Conservation (phyloP, 92 coral and sea anemone species). For the Parazoanthus atlanticus region DNA sequence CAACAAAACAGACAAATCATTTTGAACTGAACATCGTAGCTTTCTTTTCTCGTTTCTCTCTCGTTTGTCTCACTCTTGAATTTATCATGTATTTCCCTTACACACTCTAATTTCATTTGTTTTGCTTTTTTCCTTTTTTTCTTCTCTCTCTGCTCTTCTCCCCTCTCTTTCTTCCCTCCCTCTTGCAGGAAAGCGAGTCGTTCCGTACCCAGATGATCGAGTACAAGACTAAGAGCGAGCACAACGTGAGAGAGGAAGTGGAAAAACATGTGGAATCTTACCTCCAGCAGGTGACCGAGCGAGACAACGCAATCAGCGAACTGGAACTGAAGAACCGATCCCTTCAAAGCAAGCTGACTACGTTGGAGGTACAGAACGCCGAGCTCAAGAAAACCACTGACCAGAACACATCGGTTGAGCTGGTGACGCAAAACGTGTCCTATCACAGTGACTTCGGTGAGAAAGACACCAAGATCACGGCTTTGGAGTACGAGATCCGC, state of each 20-base stretch:
- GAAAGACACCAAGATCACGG: constrained; percentile 29
- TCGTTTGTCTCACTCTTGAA: not conserved
- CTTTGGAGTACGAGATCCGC: constrained; percentile 32
- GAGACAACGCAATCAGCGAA: constrained; percentile 28
- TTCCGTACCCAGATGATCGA: constrained; percentile 51
- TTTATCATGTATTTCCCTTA: not conserved
- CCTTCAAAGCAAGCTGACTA: constrained; percentile 8
- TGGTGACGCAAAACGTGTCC: not conserved
- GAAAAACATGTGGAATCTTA: constrained; percentile 32
- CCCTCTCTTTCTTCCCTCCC: not conserved
- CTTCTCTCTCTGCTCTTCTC: not conserved
- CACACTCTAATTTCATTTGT: not conserved
- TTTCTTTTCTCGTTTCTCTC: too few species aligned
- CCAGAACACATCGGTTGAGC: constrained; percentile 2
- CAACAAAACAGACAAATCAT: too few species aligned
- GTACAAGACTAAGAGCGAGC: constrained; percentile 32
- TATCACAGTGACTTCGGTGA: constrained; percentile 18
- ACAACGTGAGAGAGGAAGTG: constrained; percentile 29
- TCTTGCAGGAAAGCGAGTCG: constrained; percentile 42
- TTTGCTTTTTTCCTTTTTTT: not conserved
- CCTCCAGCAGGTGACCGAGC: constrained; percentile 36
- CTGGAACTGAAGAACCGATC: constrained; percentile 25
- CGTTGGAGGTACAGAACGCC: not conserved
- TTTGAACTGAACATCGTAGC: too few species aligned
- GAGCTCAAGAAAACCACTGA: constrained; percentile 8